Percentiles rank a stretch among this genome's conserved stretches.
These are phyloP conservation scores for Graptemys geographica DNA, from an alignment of 2,797 vertebrate species.

Conservation along the genomic window DNA sequence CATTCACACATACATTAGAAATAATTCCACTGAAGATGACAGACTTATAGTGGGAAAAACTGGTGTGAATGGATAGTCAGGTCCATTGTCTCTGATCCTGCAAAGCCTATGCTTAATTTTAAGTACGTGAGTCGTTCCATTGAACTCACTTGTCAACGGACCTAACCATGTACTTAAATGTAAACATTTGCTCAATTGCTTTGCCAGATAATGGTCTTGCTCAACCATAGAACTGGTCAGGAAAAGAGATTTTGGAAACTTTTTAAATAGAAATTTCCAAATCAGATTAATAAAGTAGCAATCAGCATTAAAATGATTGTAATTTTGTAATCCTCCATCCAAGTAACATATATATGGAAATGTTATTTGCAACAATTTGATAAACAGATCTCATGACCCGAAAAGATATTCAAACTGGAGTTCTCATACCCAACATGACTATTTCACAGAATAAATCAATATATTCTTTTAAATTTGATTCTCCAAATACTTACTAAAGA, in stretches of 20 bases:
- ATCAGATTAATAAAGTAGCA: neutral
- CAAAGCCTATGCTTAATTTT: neutral
- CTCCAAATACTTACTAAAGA: neutral
- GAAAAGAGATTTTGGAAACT: too few relatives aligned
- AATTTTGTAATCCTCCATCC: neutral
- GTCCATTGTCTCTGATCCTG: neutral
- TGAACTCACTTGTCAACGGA: neutral
- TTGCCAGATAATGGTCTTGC: neutral
- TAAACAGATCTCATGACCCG: neutral
- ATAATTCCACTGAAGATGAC: neutral
- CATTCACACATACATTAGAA: neutral
- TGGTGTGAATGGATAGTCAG: neutral
- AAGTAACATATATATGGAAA: neutral
- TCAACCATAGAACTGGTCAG: neutral
- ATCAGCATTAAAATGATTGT: fast-evolving
- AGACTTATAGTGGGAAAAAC: neutral
- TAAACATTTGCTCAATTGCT: neutral
- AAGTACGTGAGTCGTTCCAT: neutral
- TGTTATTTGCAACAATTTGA: neutral
- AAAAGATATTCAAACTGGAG: neutral
- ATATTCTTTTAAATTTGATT: neutral
- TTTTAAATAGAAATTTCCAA: neutral
- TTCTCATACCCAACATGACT: neutral
- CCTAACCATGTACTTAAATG: neutral
- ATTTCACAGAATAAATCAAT: neutral